A percentile compares a stretch with the other conserved stretches of the same genome.
Conservation (phyloP, 2,888 invertebrate species). For the Ceratothoa steindachneri region DNA sequence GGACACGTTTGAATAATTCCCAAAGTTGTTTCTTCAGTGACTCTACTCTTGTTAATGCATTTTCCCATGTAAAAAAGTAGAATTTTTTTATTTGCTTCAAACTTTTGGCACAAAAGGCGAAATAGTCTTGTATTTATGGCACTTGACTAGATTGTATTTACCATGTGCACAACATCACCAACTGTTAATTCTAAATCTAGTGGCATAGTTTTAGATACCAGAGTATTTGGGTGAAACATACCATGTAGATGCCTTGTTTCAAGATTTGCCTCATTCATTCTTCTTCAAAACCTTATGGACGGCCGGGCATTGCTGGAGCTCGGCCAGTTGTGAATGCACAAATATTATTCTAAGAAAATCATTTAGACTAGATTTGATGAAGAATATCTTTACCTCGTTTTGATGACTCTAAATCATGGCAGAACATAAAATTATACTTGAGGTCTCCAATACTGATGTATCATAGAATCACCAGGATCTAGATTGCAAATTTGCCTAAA, state of each 20-base stretch:
- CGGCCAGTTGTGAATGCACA: conserved; percentile 5
- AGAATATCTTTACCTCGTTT: neutral
- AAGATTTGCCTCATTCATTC: conserved; percentile 1
- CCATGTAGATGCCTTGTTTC: neutral
- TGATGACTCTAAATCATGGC: neutral
- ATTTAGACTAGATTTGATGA: neutral
- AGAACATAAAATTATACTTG: neutral
- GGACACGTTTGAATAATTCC: neutral
- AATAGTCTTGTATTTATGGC: neutral
- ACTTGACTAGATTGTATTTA: neutral
- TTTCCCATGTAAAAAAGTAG: neutral
- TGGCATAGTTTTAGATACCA: neutral
- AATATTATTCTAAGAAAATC: neutral
- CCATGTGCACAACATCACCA: neutral
- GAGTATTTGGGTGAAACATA: neutral
- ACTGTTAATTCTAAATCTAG: neutral
- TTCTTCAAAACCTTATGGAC: conserved; percentile 1
- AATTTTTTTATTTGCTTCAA: no score
- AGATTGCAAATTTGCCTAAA: no score
- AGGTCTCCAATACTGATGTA: neutral
- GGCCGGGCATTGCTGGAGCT: conserved; percentile 3
- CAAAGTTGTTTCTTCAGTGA: neutral
- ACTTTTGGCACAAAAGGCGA: neutral
- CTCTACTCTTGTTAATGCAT: neutral
- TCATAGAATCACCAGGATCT: neutral